Conservation (phyloP, 1,140 invertebrate species). For the Drosophila lacteicornis region DNA sequence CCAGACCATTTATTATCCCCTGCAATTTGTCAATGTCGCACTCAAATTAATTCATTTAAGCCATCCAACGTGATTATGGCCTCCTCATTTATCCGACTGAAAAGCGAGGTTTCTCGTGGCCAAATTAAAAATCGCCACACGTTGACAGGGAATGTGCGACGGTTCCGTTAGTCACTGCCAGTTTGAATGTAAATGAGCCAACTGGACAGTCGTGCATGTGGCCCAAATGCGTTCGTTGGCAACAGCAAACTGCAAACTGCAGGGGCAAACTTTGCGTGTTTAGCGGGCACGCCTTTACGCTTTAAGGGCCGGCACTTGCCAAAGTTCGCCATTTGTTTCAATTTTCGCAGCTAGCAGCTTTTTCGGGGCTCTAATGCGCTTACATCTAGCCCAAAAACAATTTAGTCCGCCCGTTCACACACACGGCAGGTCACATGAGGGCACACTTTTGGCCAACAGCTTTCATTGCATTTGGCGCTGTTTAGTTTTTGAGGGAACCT, state of each 20-base stretch:
- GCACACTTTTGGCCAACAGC: conserved; percentile 37
- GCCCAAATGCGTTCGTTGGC: conserved; percentile 42
- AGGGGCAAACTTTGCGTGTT: conserved; percentile 30
- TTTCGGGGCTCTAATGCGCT: conserved; percentile 41
- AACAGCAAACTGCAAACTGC: conserved; percentile 28
- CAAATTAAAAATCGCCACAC: conserved; percentile 63
- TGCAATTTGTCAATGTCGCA: conserved; percentile 64
- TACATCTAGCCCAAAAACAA: conserved; percentile 36
- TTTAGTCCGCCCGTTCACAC: conserved; percentile 13
- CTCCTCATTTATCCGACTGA: conserved; percentile 45
- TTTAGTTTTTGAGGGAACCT: conserved; percentile 15
- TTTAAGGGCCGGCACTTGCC: conserved; percentile 9
- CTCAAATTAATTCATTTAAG: conserved; percentile 64
- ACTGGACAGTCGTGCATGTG: conserved; percentile 44
- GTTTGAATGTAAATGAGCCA: conserved; percentile 72
- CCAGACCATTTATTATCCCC: conserved; percentile 27
- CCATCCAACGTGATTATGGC: conserved; percentile 38
- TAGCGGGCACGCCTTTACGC: conserved; percentile 14
- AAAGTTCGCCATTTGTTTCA: conserved; percentile 43
- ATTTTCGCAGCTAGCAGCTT: conserved; percentile 31
- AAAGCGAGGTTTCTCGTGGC: conserved; percentile 3
- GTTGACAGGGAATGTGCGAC: conserved; percentile 39
- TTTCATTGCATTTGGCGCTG: conserved; percentile 45
- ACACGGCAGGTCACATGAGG: conserved; percentile 8
- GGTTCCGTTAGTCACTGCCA: conserved; percentile 36